Conservation (phyloP, 1,140 invertebrate genomes). For the Fopius arisanus region DNA sequence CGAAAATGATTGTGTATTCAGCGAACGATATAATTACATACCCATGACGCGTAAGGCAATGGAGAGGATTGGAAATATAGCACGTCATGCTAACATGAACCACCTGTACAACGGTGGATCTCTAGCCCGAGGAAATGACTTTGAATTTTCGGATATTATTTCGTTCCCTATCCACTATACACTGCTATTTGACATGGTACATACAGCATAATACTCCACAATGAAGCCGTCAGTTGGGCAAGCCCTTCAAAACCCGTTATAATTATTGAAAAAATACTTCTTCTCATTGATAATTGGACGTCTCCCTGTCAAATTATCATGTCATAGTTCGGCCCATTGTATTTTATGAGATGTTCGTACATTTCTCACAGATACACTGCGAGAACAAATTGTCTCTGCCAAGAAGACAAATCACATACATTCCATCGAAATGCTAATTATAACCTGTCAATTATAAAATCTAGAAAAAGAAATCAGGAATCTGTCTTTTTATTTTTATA, state of each 20-base stretch:
- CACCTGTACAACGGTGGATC: constrained; percentile 17
- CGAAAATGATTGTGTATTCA: not conserved
- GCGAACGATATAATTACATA: constrained; percentile 9
- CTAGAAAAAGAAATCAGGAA: too few species aligned
- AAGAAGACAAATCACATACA: too few species aligned
- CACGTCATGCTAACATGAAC: constrained; percentile 18
- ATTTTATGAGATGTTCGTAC: not conserved
- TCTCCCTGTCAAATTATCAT: constrained; percentile 41
- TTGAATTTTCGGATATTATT: constrained; percentile 43
- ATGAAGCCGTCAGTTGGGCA: constrained; percentile 46
- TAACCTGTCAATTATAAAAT: too few species aligned
- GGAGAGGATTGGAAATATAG: constrained; percentile 23
- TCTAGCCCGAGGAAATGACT: constrained; percentile 48
- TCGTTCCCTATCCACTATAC: not conserved
- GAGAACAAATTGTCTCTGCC: too few species aligned
- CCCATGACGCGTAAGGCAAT: not conserved
- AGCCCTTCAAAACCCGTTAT: constrained; percentile 42
- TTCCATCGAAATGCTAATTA: too few species aligned
- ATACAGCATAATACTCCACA: constrained; percentile 20
- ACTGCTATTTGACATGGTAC: not conserved
- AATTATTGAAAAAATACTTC: constrained; percentile 31
- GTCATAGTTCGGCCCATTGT: not conserved
- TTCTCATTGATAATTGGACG: constrained; percentile 51
- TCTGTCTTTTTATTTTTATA: too few species aligned
- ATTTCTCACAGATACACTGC: not conserved